A percentile compares a stretch with the other conserved stretches of the same genome.
Conservation (phyloP, 2,797 vertebrate genomes). For the Lithobates pipiens region DNA sequence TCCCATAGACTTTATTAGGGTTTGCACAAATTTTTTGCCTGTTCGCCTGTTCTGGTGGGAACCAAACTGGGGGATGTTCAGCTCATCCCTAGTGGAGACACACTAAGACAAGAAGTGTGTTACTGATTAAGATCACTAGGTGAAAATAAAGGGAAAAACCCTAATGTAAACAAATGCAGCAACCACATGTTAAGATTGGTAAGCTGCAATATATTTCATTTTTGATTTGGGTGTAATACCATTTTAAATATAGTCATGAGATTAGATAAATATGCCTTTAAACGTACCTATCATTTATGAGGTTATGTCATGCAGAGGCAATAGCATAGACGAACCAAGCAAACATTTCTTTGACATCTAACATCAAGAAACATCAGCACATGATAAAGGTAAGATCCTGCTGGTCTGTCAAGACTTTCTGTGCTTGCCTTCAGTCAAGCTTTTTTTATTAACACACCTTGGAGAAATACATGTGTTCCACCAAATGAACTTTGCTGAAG, state of each 20-base stretch:
- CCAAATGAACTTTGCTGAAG: conserved; percentile 63
- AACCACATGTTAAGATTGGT: too few relatives aligned
- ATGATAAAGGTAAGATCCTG: conserved; percentile 14
- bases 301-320: neutral
- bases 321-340: neutral
- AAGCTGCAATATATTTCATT: too few relatives aligned
- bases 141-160: too few relatives aligned
- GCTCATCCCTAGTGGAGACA: too few relatives aligned
- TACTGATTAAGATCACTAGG: too few relatives aligned
- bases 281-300: neutral
- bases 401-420: conserved; percentile 3
- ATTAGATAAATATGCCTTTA: neutral
- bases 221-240: too few relatives aligned
- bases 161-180: too few relatives aligned
- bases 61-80: too few relatives aligned
- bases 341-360: neutral
- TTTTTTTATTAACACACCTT: conserved; percentile 1
- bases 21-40: too few relatives aligned
- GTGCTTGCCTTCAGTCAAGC: conserved; percentile 21
- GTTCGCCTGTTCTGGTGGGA: too few relatives aligned
- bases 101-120: too few relatives aligned
- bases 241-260: neutral
- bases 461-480: conserved; percentile 43
- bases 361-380: conserved; percentile 12
- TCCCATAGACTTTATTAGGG: too few relatives aligned